Evolutionary conservation across 1,140 invertebrate genomes (phyloP), one percentile per base, ranked within the genome.

Genomic region (Pogonognathellus flavescens): DNA sequence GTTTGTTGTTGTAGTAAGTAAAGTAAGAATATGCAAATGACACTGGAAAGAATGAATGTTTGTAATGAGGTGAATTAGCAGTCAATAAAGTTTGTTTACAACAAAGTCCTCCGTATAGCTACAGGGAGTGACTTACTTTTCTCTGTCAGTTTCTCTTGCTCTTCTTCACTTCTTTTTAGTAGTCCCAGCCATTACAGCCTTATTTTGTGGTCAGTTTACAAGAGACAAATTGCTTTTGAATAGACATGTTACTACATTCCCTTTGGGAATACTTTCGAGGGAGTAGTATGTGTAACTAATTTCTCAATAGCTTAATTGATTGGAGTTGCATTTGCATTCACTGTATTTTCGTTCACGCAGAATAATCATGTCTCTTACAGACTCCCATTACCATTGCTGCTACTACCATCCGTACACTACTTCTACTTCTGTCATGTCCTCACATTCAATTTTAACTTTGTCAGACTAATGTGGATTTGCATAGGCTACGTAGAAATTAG

Each of bases 61-160:
- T 70, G 41, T 76, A 76, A 76, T 76, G 70, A 50, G 70, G 41
- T 76, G 70, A 76, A 76, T 76, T 76, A 76, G 41, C 66, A 72
- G 66, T 41, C 22, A 49, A 72, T 11, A 31, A 72, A 72, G 31
- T 41, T 41, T 41, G 31, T 41, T 41, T 41, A 41, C 16, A 72
- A 72, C 70, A 76, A 76, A n/a, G 41, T 72, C 14, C 41, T 72
- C 13, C 41, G 31, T 72, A 16, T 50, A 76, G 70, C 70, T 76
- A 76, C 70, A 76, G 70, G 70, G 70, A 76, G 70, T 76, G 70
- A 49, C 70, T 76, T 76, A 76, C 70, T 76, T 76, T 76, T 76
- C 70, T 76, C 70, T 50, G 70, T 76, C 70, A 76, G 70, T 76
- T 76, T 76, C 70, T 76, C 70, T 76, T 76, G 70, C 70, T 76